A percentile compares a stretch with the other conserved stretches of the same genome.
These are phyloP conservation scores for Aethina tumida DNA, from an alignment of 1,140 invertebrate genomes.

Conservation along the genomic window DNA sequence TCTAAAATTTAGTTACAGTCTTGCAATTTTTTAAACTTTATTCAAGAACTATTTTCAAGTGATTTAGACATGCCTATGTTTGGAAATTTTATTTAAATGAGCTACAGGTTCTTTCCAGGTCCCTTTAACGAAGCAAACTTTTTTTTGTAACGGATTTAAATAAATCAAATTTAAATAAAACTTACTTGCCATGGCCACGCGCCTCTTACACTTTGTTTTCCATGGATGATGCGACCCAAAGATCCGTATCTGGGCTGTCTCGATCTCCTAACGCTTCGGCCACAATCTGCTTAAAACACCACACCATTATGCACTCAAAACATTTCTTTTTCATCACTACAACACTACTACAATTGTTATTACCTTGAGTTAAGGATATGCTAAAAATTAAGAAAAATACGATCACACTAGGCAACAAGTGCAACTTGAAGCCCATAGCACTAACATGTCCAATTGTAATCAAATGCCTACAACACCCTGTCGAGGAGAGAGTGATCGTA, in stretches of 20 bases:
- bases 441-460: conserved; percentile 18
- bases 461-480: conserved; percentile 12
- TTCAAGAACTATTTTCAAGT: too few relatives aligned
- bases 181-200: conserved; percentile 78
- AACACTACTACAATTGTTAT: background rate
- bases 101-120: too few relatives aligned
- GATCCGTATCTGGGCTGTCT: conserved; percentile 40
- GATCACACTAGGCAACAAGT: conserved; percentile 14
- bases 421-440: conserved; percentile 22
- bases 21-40: too few relatives aligned
- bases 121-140: too few relatives aligned
- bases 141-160: too few relatives aligned
- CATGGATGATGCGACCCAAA: conserved; percentile 63
- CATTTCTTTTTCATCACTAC: background rate
- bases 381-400: conserved; percentile 19
- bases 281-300: conserved; percentile 41
- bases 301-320: background rate
- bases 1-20: too few relatives aligned
- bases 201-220: conserved; percentile 63
- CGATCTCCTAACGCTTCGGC: conserved; percentile 43
- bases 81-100: too few relatives aligned
- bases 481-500: conserved; percentile 26
- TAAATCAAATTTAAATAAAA: too few relatives aligned
- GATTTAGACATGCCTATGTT: too few relatives aligned
- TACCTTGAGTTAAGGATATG: conserved; percentile 3